These are phyloP conservation scores for Serinus canaria DNA, from an alignment of 2,113 vertebrate genomes.

Conservation along the genomic window DNA sequence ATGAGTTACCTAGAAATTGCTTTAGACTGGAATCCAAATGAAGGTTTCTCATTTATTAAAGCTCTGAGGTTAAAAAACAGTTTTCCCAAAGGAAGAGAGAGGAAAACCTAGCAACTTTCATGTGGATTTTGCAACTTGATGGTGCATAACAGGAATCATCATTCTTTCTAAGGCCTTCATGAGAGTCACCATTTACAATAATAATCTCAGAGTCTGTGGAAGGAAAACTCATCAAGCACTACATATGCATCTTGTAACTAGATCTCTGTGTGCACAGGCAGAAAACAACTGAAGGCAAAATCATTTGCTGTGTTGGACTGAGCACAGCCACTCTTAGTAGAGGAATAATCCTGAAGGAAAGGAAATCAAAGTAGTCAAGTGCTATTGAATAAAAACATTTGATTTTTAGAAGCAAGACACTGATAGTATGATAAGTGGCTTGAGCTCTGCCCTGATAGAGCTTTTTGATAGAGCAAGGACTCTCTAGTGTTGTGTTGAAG, in stretches of 20 bases:
- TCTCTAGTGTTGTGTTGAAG: background rate
- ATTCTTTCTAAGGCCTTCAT: background rate
- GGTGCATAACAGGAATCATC: background rate
- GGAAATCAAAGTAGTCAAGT: background rate
- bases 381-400: background rate
- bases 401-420: background rate
- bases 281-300: background rate
- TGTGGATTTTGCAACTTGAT: background rate
- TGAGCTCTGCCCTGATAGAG: background rate
- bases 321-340: background rate
- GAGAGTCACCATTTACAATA: background rate
- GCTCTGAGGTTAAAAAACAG: background rate
- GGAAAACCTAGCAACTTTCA: background rate
- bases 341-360: background rate
- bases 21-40: background rate
- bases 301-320: background rate
- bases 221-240: background rate
- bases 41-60: background rate
- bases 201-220: background rate
- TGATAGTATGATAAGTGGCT: background rate
- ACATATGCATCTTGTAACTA: background rate
- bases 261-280: fast-evolving
- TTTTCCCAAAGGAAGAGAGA: background rate
- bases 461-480: background rate
- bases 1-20: background rate